Conservation (phyloP, 2,113 vertebrate species). For the Halichoeres trimaculatus region DNA sequence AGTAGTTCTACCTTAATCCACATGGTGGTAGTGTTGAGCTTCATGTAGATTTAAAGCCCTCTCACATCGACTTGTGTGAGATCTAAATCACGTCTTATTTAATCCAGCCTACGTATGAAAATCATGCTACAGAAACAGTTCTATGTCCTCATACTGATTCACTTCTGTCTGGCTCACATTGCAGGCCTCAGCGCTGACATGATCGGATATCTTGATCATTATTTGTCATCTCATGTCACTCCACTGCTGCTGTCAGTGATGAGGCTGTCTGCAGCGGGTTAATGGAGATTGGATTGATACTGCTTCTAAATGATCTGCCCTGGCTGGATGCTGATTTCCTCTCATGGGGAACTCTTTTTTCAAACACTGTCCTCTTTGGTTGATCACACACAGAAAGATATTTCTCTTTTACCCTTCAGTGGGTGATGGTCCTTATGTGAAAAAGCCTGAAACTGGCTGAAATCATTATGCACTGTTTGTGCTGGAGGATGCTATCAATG, state of each 20-base stretch:
- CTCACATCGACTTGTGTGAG: neutral
- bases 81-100: slow-evolving; percentile 1
- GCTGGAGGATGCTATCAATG: neutral
- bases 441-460: neutral
- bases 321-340: slow-evolving; percentile 53
- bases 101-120: slow-evolving; percentile 6
- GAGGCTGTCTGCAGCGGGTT: slow-evolving; percentile 64
- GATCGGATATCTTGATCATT: slow-evolving; percentile 64
- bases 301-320: slow-evolving; percentile 53
- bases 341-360: slow-evolving; percentile 17
- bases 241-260: slow-evolving; percentile 36
- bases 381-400: slow-evolving; percentile 28
- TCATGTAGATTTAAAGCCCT: neutral
- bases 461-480: slow-evolving; percentile 28
- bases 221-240: slow-evolving; percentile 56
- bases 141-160: slow-evolving; percentile 15
- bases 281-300: slow-evolving; percentile 49
- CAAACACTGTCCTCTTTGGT: neutral
- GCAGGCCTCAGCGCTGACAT: slow-evolving; percentile 15
- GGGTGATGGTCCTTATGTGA: neutral
- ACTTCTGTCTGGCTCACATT: slow-evolving; percentile 12
- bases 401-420: slow-evolving; percentile 9
- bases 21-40: slow-evolving; percentile 62
- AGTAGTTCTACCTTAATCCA: slow-evolving; percentile 26
- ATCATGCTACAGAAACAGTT: neutral